Conservation (phyloP, 2,113 vertebrate species). For the Tauraco erythrolophus region DNA sequence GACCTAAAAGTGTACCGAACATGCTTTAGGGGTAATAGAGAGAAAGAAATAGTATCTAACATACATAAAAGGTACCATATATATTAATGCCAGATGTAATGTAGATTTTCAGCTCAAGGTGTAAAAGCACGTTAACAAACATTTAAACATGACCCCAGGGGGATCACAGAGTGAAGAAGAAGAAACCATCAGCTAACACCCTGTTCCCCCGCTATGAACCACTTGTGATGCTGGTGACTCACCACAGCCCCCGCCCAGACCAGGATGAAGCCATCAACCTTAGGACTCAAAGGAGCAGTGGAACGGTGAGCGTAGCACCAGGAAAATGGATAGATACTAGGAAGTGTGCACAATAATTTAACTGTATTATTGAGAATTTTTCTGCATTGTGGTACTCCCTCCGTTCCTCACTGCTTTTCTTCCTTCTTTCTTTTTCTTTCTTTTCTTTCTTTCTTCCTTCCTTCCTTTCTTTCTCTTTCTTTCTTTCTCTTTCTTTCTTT, state of each 20-base stretch:
- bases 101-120: background rate
- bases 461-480: no score
- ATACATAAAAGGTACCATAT: background rate
- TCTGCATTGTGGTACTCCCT: background rate
- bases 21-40: background rate
- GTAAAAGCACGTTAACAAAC: background rate
- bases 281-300: background rate
- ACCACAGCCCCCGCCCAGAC: fast-evolving
- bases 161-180: background rate
- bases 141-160: background rate
- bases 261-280: background rate
- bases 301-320: background rate
- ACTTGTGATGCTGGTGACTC: fast-evolving
- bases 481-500: no score
- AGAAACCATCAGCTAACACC: background rate
- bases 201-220: background rate
- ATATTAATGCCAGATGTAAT: background rate
- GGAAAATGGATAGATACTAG: background rate
- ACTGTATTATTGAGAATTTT: background rate
- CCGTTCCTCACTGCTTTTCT: fast-evolving
- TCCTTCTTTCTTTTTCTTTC: no score
- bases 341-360: background rate
- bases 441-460: no score
- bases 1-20: background rate
- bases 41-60: background rate